Conservation (phyloP, 2,888 invertebrate genomes). For the Agrochola lychnidis region DNA sequence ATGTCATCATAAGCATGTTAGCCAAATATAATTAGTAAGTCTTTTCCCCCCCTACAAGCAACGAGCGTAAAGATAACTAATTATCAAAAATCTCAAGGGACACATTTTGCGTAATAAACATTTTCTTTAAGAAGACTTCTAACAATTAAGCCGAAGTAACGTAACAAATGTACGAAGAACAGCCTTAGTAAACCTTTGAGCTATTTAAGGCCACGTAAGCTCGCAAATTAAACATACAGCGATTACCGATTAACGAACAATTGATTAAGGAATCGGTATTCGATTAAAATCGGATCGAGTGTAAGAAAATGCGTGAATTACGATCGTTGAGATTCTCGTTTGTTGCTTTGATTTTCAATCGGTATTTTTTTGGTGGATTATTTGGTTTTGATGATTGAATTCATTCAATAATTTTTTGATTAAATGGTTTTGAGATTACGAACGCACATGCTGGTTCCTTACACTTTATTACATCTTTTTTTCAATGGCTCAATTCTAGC, state of each 20-base stretch:
- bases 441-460: neutral
- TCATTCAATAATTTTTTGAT: neutral
- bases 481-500: neutral
- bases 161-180: conserved; percentile 48
- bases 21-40: conserved; percentile 26
- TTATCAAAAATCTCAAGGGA: conserved; percentile 48
- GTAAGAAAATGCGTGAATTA: conserved; percentile 44
- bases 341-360: conserved; percentile 28
- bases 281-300: conserved; percentile 43
- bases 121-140: conserved; percentile 41
- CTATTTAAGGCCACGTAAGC: conserved; percentile 43
- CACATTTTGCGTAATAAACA: conserved; percentile 45
- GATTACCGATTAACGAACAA: conserved; percentile 50
- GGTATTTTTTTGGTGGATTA: conserved; percentile 1
- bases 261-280: conserved; percentile 44
- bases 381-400: neutral
- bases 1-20: conserved; percentile 1
- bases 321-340: conserved; percentile 18
- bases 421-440: neutral
- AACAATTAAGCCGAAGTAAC: conserved; percentile 37
- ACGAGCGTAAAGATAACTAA: conserved; percentile 40
- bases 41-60: neutral
- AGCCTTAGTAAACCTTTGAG: conserved; percentile 13
- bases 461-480: too few relatives aligned
- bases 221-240: conserved; percentile 55